These are phyloP conservation scores for Pararge aegeria DNA, from an alignment of 1,140 invertebrate genomes.

Conservation along the genomic window DNA sequence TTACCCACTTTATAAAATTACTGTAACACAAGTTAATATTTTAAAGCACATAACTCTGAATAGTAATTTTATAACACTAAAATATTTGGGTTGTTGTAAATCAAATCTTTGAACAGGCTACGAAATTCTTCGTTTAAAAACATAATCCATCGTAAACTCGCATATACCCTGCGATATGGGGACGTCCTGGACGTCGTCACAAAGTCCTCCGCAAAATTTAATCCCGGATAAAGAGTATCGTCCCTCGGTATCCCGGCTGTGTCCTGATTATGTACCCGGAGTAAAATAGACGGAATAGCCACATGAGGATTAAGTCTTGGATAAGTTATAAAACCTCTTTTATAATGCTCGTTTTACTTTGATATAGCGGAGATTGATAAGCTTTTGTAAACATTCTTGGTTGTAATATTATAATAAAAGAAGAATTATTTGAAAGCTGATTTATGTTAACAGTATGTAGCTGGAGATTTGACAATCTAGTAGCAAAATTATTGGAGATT, in stretches of 20 bases:
- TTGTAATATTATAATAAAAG: not conserved
- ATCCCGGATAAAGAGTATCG: conserved; percentile 56
- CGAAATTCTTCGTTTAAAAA: conserved; percentile 24
- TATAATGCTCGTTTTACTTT: conserved; percentile 1
- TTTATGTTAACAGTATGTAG: too few species aligned
- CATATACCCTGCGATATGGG: conserved; percentile 42
- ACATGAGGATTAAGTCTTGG: conserved; percentile 33
- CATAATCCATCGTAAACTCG: conserved; percentile 33
- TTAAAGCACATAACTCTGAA: too few species aligned
- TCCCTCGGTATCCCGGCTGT: conserved; percentile 36
- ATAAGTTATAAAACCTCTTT: conserved; percentile 24
- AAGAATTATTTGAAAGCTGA: too few species aligned
- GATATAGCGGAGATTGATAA: not conserved
- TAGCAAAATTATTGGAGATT: too few species aligned
- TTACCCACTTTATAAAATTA: too few species aligned
- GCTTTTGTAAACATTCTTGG: conserved; percentile 2
- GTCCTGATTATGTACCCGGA: conserved; percentile 36
- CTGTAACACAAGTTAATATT: too few species aligned
- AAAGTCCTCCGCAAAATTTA: conserved; percentile 57
- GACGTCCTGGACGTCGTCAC: conserved; percentile 42
- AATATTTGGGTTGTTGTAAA: not conserved
- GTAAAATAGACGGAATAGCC: conserved; percentile 38
- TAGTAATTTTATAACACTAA: too few species aligned
- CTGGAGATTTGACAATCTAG: too few species aligned
- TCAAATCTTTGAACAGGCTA: not conserved